phyloP scores from a whole-genome alignment of 2,113 vertebrate genomes.

The Labeo catla region DNA sequence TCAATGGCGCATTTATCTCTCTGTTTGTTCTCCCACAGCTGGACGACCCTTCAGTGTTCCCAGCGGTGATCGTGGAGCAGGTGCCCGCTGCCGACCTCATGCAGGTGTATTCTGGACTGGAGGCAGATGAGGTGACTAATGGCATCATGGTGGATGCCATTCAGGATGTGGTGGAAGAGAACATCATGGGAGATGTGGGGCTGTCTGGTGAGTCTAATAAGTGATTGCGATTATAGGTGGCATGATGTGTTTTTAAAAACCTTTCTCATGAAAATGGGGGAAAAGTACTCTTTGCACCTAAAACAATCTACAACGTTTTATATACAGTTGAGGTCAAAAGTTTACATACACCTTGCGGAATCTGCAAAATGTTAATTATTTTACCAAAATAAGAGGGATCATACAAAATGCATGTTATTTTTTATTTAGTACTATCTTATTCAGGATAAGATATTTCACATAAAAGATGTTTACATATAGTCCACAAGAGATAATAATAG shows the following conservation, averaged over 20 bases:
- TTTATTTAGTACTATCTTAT: no score
- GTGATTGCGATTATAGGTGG: neutral
- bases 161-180: conserved; percentile 81
- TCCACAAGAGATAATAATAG: no score
- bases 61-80: conserved; percentile 87
- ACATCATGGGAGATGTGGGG: conserved; percentile 81
- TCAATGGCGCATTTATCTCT: conserved; percentile 34
- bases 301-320: neutral
- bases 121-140: conserved; percentile 82
- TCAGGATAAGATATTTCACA: no score
- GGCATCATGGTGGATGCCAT: conserved; percentile 82
- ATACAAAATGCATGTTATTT: no score
- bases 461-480: no score
- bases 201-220: conserved; percentile 75
- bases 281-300: neutral
- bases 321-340: neutral
- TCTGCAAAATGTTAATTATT: no score
- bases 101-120: conserved; percentile 86
- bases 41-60: conserved; percentile 87
- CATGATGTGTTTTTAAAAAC: neutral
- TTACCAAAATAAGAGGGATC: no score
- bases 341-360: no score
- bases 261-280: neutral
- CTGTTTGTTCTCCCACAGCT: conserved; percentile 68
- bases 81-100: conserved; percentile 84